Evolutionary conservation across 2,113 vertebrate species (phyloP), one percentile per base, ranked within the genome.

Genomic region (Fulica atra): DNA sequence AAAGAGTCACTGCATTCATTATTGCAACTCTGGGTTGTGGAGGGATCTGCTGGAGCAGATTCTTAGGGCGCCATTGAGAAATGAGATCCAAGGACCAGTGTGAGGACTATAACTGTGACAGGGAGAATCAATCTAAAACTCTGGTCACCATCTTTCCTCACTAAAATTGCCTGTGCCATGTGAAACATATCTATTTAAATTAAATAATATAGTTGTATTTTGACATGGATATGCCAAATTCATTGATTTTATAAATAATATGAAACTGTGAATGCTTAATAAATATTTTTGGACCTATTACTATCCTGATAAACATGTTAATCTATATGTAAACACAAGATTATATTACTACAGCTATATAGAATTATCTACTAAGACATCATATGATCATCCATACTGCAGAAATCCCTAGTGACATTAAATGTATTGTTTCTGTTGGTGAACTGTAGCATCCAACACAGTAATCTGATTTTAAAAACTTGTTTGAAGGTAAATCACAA

Each of bases 111-210:
- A 42, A n/a, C 0, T 84, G 20, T 25, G 21, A 40, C 0, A 10
- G 12, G 0, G 1, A 59, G 13, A 92, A 89, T 28, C 16, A 11
- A 46, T 28, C 46, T 79, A 1, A 78, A 84, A 7, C 20, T 11
- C 68, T 13, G 42, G 7, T 36, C 38, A 63, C 31, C 31, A 6
- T 73, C 35, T 73, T 35, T 40, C 51, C 33, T 57, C 64, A 33
- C 11, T 56, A 6, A 29, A 56, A 7, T 25, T 36, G 12, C 19
- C 46, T 59, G 51, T 44, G 36, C 3, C 36, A 51, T 71, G 79
- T 4, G 2, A 60, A 91, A 69, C 1, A 0, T 1, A 24, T 2
- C 0, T 4, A 24, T 40, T 82, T 42, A 38, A 50, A 44, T 46
- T 5, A 69, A 40, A 59, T 11, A 38, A 19, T 21, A 6, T 24